These are phyloP conservation scores for Emberiza fucata DNA, from an alignment of 2,113 vertebrate genomes.

Conservation along the genomic window DNA sequence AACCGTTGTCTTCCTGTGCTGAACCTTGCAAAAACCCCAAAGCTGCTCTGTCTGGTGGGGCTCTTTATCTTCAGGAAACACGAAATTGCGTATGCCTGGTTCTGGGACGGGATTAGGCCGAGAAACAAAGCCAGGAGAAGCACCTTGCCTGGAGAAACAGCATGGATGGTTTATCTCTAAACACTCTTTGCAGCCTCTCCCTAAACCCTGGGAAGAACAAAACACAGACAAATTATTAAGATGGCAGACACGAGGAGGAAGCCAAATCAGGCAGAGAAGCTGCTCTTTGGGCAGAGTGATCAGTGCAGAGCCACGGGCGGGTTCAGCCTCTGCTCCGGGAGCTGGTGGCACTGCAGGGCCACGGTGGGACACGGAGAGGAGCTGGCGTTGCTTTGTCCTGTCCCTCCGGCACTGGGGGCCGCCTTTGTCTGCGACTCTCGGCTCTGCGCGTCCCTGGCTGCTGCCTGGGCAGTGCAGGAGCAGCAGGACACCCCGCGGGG, in stretches of 20 bases:
- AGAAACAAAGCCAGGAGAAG: constrained; percentile 44
- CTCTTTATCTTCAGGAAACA: constrained; percentile 64
- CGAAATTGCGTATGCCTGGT: background rate
- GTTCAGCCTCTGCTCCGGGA: accelerated
- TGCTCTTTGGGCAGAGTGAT: background rate
- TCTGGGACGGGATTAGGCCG: background rate
- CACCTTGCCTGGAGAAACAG: background rate
- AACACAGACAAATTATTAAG: background rate
- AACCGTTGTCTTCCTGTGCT: constrained; percentile 48
- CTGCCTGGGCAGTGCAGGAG: background rate
- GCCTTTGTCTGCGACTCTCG: background rate
- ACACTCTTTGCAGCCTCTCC: background rate
- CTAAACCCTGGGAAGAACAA: background rate
- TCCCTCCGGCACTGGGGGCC: background rate
- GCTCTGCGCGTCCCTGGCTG: background rate
- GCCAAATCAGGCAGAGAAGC: background rate
- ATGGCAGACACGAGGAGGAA: background rate
- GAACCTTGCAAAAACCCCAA: background rate
- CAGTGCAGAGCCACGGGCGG: accelerated
- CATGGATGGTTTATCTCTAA: background rate
- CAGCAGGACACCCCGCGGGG: accelerated
- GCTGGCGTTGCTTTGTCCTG: background rate
- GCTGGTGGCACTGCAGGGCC: accelerated
- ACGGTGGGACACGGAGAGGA: background rate
- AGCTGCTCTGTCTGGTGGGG: constrained; percentile 1